A percentile compares a stretch with the other conserved stretches of the same genome.
Conservation (phyloP, 2,113 vertebrate species). For the Gymnarchus niloticus region DNA sequence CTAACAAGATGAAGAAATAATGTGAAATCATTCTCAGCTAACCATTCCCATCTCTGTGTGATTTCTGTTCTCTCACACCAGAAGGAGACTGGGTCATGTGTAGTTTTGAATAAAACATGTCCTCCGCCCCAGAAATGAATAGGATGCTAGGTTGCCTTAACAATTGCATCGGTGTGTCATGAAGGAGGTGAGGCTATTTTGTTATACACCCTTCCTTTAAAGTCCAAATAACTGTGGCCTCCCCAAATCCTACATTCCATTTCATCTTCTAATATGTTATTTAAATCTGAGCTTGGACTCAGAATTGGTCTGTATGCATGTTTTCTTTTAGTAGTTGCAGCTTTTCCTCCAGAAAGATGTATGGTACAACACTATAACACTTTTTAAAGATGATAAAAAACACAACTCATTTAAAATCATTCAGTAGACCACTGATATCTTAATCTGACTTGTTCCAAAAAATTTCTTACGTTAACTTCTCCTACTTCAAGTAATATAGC, state of each 20-base stretch:
- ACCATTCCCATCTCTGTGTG: not conserved
- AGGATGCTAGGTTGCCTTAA: not conserved
- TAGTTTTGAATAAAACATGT: not conserved
- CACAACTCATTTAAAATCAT: too few species aligned
- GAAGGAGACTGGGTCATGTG: not conserved
- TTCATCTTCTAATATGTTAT: not conserved
- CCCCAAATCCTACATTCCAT: not conserved
- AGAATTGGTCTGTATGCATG: not conserved
- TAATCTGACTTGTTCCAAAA: not conserved
- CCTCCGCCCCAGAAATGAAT: not conserved
- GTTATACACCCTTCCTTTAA: too few species aligned
- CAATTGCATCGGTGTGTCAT: not conserved
- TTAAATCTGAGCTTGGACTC: not conserved
- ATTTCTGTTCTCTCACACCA: not conserved
- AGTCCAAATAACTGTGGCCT: not conserved
- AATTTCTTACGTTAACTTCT: too few species aligned
- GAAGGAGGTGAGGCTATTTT: not conserved
- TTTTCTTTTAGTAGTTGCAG: not conserved
- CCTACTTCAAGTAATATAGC: too few species aligned
- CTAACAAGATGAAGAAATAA: not conserved
- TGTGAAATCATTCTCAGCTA: not conserved
- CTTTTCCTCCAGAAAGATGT: not conserved
- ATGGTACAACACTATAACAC: not conserved
- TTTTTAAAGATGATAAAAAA: too few species aligned
- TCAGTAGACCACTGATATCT: not conserved